Evolutionary conservation across 1,140 invertebrate genomes (phyloP).

Genomic region (Sipha flava): DNA sequence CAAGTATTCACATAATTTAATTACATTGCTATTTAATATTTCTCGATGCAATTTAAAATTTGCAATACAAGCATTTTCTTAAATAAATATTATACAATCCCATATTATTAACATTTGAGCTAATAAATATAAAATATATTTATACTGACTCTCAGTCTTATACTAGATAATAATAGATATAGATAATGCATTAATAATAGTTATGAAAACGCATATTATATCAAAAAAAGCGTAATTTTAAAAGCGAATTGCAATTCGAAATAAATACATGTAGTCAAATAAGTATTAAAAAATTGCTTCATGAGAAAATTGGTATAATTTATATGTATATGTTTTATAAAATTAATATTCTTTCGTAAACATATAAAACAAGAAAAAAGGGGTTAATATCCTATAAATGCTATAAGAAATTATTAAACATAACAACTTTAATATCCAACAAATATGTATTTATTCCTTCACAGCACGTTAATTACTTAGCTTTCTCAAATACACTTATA

Average conservation of each 20-base stretch:
- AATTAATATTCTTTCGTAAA: background rate
- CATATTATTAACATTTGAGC: background rate
- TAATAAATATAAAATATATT: no score
- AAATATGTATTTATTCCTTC: background rate
- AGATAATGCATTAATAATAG: background rate
- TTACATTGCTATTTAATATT: background rate
- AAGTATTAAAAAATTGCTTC: no score
- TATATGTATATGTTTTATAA: background rate
- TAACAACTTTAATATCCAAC: background rate
- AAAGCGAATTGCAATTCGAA: background rate
- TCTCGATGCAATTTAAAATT: no score
- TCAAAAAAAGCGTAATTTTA: background rate
- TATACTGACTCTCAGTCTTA: no score
- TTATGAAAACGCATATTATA: background rate
- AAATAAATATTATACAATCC: background rate
- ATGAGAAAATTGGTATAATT: no score
- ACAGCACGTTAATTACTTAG: no score
- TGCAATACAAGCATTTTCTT: background rate
- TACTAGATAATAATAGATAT: no score
- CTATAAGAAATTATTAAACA: background rate
- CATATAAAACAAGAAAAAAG: no score
- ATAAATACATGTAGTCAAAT: background rate
- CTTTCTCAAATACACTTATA: no score
- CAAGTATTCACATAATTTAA: background rate
- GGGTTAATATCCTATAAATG: background rate